A percentile compares a stretch with the other conserved stretches of the same genome.
Conservation (phyloP, 2,113 vertebrate genomes). For the Thamnophis sirtalis region DNA sequence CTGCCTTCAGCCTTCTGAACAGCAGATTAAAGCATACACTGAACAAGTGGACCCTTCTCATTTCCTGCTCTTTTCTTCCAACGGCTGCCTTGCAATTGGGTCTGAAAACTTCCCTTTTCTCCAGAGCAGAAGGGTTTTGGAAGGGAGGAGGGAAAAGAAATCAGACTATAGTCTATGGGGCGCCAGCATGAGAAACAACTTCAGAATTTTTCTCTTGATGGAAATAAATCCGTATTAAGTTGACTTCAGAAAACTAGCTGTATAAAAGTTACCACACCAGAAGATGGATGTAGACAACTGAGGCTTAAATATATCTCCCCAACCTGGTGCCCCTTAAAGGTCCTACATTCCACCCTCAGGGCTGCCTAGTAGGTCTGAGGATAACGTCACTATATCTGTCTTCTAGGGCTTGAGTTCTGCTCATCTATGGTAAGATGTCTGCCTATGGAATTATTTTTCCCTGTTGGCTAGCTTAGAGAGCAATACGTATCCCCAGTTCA, state of each 20-base stretch:
- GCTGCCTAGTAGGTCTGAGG: neutral
- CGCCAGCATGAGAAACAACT: neutral
- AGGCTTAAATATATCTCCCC: neutral
- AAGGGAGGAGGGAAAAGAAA: neutral
- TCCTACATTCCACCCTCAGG: neutral
- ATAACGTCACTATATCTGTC: neutral
- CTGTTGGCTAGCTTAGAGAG: neutral
- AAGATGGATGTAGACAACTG: neutral
- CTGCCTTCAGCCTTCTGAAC: neutral
- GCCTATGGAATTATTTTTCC: neutral
- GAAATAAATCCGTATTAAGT: neutral
- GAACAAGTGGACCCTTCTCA: neutral
- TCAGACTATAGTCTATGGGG: neutral
- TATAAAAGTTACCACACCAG: neutral
- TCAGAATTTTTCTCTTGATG: neutral
- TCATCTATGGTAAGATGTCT: neutral
- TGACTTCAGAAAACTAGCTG: neutral
- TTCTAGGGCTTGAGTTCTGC: neutral
- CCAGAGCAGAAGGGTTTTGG: neutral
- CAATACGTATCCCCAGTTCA: neutral
- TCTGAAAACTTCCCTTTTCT: neutral
- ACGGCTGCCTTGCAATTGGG: neutral
- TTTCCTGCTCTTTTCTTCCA: neutral
- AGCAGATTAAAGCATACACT: neutral
- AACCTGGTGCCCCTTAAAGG: neutral